Evolutionary conservation across 2,797 vertebrate species (phyloP).

Genomic region (Lithobates sylvaticus): DNA sequence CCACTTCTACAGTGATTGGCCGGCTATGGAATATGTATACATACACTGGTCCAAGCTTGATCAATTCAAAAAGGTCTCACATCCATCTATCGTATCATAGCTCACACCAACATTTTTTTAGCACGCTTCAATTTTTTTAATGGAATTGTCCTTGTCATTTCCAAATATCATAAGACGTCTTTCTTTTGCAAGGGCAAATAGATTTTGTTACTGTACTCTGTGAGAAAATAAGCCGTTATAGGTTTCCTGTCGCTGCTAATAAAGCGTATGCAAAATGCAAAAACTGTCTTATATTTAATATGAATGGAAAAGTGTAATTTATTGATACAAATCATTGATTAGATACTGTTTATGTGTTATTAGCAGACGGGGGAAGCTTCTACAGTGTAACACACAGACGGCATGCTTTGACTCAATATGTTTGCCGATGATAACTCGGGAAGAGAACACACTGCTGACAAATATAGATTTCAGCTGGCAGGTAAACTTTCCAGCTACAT

Average conservation of each 20-base stretch:
- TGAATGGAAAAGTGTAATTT: slow-evolving; percentile 3
- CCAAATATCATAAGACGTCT: background rate
- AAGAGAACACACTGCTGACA: background rate
- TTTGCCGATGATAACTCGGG: background rate
- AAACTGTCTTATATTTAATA: background rate
- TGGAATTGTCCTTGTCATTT: background rate
- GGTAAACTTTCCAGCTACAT: slow-evolving; percentile 1
- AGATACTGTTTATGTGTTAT: slow-evolving; percentile 5
- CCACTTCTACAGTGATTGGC: too few relatives aligned
- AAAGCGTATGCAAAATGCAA: background rate
- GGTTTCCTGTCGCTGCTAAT: background rate
- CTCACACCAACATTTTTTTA: slow-evolving; percentile 1
- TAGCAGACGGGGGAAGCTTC: background rate
- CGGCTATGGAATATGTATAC: too few relatives aligned
- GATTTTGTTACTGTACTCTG: background rate
- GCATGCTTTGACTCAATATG: slow-evolving; percentile 2
- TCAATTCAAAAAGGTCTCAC: too few relatives aligned
- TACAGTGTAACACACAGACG: background rate
- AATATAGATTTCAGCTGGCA: background rate
- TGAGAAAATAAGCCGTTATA: background rate
- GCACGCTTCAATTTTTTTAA: background rate
- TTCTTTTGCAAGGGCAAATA: background rate
- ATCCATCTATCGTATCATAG: slow-evolving; percentile 1
- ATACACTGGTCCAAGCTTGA: too few relatives aligned
- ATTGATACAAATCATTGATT: background rate